A percentile compares a stretch with the other conserved stretches of the same genome.
Conservation (phyloP, 2,113 vertebrate genomes). For the Macroglossus sobrinus region DNA sequence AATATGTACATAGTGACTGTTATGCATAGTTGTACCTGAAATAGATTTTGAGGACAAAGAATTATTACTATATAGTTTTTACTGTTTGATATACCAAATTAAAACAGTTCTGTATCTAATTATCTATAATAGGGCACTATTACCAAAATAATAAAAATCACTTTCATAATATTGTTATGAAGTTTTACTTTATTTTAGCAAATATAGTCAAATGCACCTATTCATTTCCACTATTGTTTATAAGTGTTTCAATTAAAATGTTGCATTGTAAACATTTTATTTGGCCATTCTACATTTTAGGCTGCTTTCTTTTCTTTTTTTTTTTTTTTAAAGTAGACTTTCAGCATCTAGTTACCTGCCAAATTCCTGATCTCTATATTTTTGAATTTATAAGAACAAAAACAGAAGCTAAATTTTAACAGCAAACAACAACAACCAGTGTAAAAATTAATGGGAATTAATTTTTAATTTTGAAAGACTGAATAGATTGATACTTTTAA, state of each 20-base stretch:
- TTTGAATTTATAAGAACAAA: slow-evolving; percentile 1
- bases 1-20: slow-evolving; percentile 68
- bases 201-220: neutral
- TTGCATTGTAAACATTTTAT: neutral
- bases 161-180: slow-evolving; percentile 43
- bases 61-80: slow-evolving; percentile 14
- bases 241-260: neutral
- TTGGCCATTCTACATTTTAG: neutral
- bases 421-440: neutral
- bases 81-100: neutral
- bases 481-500: neutral
- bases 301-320: neutral
- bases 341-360: neutral
- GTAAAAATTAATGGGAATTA: neutral
- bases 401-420: neutral
- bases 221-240: slow-evolving; percentile 3
- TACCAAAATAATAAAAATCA: slow-evolving; percentile 79
- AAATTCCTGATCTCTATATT: neutral
- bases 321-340: neutral
- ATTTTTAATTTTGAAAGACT: neutral
- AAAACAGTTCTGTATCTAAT: neutral
- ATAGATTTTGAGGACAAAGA: neutral
- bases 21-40: neutral
- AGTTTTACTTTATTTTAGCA: slow-evolving; percentile 36
- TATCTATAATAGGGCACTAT: slow-evolving; percentile 34